Base-by-base conservation (phyloP, 2,888 invertebrate genomes). In the Siphonodentalium dalli region DNA sequence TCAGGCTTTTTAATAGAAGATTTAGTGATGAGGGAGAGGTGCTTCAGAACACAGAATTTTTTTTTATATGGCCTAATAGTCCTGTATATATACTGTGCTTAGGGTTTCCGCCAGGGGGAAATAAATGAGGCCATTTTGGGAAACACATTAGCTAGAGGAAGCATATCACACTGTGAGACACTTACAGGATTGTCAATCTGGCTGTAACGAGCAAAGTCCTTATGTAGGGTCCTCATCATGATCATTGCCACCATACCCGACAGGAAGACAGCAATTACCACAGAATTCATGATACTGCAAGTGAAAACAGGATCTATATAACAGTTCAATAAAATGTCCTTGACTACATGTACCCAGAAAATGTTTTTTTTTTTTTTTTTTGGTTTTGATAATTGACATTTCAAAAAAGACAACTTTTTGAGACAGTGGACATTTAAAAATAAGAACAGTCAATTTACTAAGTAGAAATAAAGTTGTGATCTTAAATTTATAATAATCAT, bases 181-280 rank as follows among this genome's bases (percentile, higher is more conserved):
- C 78, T 66, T 74, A 87, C 88, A 48, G 83, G 82, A 54, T 82
- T 84, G 57, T 85, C 85, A 49, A 85, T 79, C 85, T 98, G 96
- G 83, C 99, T 99, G 81, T 99, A 99, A 69, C 98, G 87, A 4
- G 98, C 97, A 71, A 99, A 98, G 83, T 99, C 99, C 81, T 97
- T 95, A 81, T 99, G 97, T 57, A 99, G 84, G 0, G 98, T 99
- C 59, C 98, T 86, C 66, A 99, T 83, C 83, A 99, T 87, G 74
- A 99, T 99, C 98, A 99, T 99, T 26, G 97, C 98, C 15, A 99
- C 96, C 98, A 99, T 99, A 66, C 98, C 99, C 66, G 96, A 94
- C 20, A 99, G 85, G 84, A 99, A 99, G 28, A 96, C 84, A 2
- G 95, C 95, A 67, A 99, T 99, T 51, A 99, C 95, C 70, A 99